Conservation (phyloP, 2,797 vertebrate species). For the Pteropus rufus region DNA sequence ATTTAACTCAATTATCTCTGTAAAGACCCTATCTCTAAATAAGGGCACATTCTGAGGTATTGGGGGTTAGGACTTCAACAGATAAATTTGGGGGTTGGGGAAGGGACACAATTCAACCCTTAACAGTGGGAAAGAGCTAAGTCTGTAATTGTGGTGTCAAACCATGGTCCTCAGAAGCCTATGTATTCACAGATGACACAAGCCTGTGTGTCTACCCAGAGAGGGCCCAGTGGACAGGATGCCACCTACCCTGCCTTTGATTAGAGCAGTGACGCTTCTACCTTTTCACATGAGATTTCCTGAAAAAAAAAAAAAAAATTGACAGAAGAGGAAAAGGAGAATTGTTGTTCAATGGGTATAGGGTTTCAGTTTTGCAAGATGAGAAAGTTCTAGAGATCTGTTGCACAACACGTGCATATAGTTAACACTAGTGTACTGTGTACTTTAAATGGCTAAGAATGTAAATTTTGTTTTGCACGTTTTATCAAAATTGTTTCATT, state of each 20-base stretch:
- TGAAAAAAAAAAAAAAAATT: background rate
- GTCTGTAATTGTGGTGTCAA: background rate
- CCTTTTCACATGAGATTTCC: background rate
- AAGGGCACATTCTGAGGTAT: background rate
- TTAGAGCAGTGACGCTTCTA: fast-evolving
- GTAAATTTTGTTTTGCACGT: background rate
- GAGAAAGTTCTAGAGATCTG: background rate
- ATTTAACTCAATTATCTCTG: background rate
- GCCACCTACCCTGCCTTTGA: background rate
- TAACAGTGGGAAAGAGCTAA: background rate
- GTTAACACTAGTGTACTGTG: background rate
- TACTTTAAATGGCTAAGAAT: background rate
- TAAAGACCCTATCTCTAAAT: background rate
- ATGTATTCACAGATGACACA: background rate
- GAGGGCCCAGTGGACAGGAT: too few species aligned
- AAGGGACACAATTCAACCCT: background rate
- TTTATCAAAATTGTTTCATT: background rate
- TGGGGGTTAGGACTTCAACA: background rate
- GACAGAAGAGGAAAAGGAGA: background rate
- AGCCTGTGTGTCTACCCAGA: background rate
- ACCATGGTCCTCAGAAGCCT: background rate
- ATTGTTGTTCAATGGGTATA: background rate
- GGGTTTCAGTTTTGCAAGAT: background rate
- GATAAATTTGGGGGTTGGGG: background rate
- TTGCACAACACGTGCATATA: background rate